Evolutionary conservation across 37 sponge, comb jelly and placozoan species (phyloP).

Genomic region (Haliclona indistincta): DNA sequence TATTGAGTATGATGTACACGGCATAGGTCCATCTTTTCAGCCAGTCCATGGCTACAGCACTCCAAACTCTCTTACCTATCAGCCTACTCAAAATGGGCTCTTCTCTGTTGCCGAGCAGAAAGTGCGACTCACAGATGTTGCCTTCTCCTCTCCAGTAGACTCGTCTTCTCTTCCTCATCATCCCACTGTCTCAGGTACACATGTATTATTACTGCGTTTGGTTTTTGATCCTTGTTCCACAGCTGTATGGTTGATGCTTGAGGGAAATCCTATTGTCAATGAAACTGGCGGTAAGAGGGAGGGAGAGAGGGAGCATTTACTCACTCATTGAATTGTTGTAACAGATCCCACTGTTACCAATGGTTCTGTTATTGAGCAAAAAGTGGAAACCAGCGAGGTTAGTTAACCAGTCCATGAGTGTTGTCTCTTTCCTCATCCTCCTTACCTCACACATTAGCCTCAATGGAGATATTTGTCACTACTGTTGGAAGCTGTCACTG

Average conservation of each 20-base stretch:
- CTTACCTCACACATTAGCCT: conserved; percentile 17
- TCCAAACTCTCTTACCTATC: no score
- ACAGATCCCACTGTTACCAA: no score
- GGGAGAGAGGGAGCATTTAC: no score
- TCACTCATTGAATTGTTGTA: no score
- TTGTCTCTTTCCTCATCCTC: no score
- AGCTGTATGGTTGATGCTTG: conserved; percentile 50
- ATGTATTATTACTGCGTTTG: no score
- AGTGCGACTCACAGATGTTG: conserved; percentile 18
- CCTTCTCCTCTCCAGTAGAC: conserved; percentile 14
- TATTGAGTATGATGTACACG: neutral
- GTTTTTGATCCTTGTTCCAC: neutral
- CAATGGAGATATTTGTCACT: conserved; percentile 57
- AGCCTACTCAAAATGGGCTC: conserved; percentile 35
- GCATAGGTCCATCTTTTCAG: neutral
- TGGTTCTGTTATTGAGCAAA: no score
- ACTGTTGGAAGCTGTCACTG: conserved; percentile 63
- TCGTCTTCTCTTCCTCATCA: no score
- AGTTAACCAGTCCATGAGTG: no score
- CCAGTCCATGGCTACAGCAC: neutral
- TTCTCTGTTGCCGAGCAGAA: conserved; percentile 36
- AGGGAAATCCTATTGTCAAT: conserved; percentile 34
- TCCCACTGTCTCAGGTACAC: conserved; percentile 5
- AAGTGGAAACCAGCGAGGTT: no score
- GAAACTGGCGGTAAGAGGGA: conserved; percentile 2